These are phyloP conservation scores for Morus bassanus DNA, from an alignment of 2,797 vertebrate species.

Conservation along the genomic window DNA sequence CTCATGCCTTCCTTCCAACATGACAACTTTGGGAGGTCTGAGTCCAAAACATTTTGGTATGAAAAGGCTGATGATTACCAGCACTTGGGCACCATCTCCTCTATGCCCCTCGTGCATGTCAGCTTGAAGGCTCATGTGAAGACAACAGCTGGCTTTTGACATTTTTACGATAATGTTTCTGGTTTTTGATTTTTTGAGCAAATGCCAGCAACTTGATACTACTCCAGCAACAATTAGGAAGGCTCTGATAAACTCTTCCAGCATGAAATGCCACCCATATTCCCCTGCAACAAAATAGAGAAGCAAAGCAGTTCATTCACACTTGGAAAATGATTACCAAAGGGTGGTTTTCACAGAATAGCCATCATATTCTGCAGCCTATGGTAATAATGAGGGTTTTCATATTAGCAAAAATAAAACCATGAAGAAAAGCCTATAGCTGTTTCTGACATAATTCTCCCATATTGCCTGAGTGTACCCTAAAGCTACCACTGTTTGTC, in stretches of 20 bases:
- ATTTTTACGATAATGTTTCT: neutral
- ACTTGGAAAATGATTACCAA: neutral
- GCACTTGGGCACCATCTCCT: neutral
- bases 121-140: neutral
- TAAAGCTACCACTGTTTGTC: neutral
- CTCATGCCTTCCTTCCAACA: neutral
- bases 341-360: neutral
- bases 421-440: neutral
- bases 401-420: neutral
- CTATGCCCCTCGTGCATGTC: accelerated
- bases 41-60: neutral
- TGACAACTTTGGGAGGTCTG: neutral
- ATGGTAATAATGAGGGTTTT: neutral
- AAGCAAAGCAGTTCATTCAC: neutral
- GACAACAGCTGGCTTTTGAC: neutral
- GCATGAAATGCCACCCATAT: neutral
- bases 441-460: neutral
- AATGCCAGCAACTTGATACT: neutral
- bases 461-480: neutral
- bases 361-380: neutral
- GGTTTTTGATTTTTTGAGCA: neutral
- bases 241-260: neutral
- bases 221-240: neutral
- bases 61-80: neutral
- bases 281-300: neutral